phyloP scores from a whole-genome alignment of 2,113 vertebrate genomes.

The Platysternon megacephalum region DNA sequence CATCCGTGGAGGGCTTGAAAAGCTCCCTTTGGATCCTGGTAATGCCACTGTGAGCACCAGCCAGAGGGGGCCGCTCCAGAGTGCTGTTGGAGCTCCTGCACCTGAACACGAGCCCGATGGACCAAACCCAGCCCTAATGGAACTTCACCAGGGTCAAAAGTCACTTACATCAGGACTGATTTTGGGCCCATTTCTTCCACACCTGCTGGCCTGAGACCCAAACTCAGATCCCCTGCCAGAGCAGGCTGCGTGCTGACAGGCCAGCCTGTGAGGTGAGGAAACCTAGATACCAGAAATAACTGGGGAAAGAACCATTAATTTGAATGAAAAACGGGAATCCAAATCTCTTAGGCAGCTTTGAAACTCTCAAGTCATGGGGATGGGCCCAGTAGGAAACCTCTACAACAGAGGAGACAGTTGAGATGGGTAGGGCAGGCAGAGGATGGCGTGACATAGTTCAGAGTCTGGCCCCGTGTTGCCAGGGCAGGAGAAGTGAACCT shows the following conservation, averaged over 20 bases:
- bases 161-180: not conserved
- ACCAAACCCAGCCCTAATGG: not conserved
- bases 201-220: not conserved
- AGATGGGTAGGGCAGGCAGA: not conserved
- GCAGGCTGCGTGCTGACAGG: no score
- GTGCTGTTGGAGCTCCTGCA: no score
- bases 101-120: not conserved
- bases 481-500: accelerated
- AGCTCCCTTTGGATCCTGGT: not conserved
- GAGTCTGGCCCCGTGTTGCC: not conserved
- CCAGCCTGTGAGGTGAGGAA: not conserved
- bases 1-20: not conserved
- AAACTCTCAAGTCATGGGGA: not conserved
- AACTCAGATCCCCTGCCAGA: not conserved
- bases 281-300: not conserved
- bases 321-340: not conserved
- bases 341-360: not conserved
- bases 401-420: not conserved
- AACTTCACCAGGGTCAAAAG: not conserved
- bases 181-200: not conserved
- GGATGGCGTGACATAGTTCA: not conserved
- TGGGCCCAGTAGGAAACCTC: accelerated
- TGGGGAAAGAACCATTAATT: not conserved
- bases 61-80: not conserved
- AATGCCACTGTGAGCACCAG: no score